Evolutionary conservation across 2,888 invertebrate genomes (phyloP).

Genomic region (Leptopilina myrica): DNA sequence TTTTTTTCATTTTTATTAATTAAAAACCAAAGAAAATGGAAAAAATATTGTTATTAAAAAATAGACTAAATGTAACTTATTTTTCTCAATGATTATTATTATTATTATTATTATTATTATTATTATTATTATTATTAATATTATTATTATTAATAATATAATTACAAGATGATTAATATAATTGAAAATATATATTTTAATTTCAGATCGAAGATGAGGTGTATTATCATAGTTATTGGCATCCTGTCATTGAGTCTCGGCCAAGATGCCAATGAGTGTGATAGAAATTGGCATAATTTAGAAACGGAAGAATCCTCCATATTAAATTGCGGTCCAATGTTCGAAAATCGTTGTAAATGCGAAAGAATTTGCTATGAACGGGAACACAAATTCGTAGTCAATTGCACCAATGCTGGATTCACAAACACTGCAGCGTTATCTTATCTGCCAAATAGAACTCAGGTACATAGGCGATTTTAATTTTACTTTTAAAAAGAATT

Average conservation of each 20-base stretch:
- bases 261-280: constrained; percentile 57
- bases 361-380: constrained; percentile 78
- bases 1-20: background rate
- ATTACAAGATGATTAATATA: background rate
- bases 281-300: constrained; percentile 68
- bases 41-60: no score
- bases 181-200: background rate
- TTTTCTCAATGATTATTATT: no score
- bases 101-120: no score
- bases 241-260: constrained; percentile 47
- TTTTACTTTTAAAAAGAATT: background rate
- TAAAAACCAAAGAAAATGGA: no score
- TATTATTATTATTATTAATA: no score
- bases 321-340: constrained; percentile 76
- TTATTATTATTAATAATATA: no score
- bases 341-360: constrained; percentile 79
- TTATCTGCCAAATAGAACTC: constrained; percentile 82
- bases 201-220: constrained; percentile 57
- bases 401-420: constrained; percentile 84
- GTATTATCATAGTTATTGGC: constrained; percentile 50
- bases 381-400: constrained; percentile 80
- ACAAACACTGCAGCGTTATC: constrained; percentile 80
- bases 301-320: constrained; percentile 62
- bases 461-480: constrained; percentile 70
- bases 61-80: no score